Evolutionary conservation across 2,797 vertebrate species (phyloP), one percentile per base, ranked within the genome.

Genomic region (Pteronotus mesoamericanus): DNA sequence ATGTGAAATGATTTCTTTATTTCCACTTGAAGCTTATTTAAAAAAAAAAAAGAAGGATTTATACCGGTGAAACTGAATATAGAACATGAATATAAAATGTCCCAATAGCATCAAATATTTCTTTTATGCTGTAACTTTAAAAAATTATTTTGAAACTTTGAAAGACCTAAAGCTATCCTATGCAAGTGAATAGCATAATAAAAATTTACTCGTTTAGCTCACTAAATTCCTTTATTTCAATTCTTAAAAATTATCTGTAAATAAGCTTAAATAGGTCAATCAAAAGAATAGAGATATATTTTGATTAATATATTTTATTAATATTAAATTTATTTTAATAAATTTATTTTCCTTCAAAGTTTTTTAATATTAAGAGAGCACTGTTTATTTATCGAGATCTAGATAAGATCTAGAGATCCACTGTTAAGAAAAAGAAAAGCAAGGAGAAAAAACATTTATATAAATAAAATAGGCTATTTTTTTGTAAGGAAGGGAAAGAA

Each of bases 1-100:
- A 93, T 98, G 97, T 46, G 97, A 98, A 97, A 98, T 98, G 39
- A 99, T 98, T 94, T 98, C 98, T 89, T 98, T 96, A 94, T 99
- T 98, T 87, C 98, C 98, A 94, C 91, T 97, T 96, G 98, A 83
- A 97, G 98, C 99, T 99, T 97, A 94, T 98, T 87, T 92, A 95
- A 98, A 97, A 68, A 95, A 95, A 80, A 83, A 89, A 95, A 39
- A 95, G 11, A 74, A 92, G 91, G 0, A 61, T 51, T 89, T 94
- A 22, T 57, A 68, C 15, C 55, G 94, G 16, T 96, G 90, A 96
- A 96, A 95, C 3, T 71, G 15, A 94, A 59, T 64, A 94, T 0
- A 94, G 53, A 95, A 89, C n/a, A 75, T 86, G 10, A 95, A 68
- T 18, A 72, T 19, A 48, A 96, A 68, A 39, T 72, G 29, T 84